phyloP scores from a whole-genome alignment of 1,140 invertebrate genomes.

The Stenopsyche tienmushanensis region DNA sequence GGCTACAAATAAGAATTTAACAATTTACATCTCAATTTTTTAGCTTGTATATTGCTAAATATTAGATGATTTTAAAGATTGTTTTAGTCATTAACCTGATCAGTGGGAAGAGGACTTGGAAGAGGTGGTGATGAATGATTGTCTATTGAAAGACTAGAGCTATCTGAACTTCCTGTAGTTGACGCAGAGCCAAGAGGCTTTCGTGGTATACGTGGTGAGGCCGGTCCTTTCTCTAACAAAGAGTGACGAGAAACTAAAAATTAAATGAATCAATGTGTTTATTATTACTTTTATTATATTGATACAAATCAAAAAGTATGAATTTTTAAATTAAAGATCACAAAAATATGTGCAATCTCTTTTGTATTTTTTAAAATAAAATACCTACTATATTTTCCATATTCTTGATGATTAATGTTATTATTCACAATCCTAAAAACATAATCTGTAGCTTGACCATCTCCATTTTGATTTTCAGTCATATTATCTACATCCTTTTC shows the following conservation, averaged over 20 bases:
- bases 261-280: constrained; percentile 7
- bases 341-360: too few relatives aligned
- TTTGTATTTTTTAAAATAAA: constrained; percentile 38
- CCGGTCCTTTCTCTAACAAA: constrained; percentile 48
- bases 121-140: constrained; percentile 44
- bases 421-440: constrained; percentile 87
- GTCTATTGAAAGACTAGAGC: constrained; percentile 55
- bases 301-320: too few relatives aligned
- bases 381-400: constrained; percentile 59
- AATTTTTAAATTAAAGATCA: too few relatives aligned
- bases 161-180: constrained; percentile 51
- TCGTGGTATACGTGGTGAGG: constrained; percentile 51
- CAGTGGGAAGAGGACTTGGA: constrained; percentile 43
- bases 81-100: constrained; percentile 44
- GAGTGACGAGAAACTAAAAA: constrained; percentile 52
- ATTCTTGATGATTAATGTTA: constrained; percentile 70
- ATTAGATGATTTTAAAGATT: background rate
- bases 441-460: constrained; percentile 67
- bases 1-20: constrained; percentile 21
- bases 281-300: too few relatives aligned
- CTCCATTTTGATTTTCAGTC: constrained; percentile 23
- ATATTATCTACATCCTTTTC: constrained; percentile 45
- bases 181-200: constrained; percentile 53
- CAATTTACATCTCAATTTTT: background rate
- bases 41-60: background rate